Evolutionary conservation across 2,888 invertebrate species (phyloP), one percentile per base, ranked within the genome.

Genomic region (Stenoptilia bipunctidactyla): DNA sequence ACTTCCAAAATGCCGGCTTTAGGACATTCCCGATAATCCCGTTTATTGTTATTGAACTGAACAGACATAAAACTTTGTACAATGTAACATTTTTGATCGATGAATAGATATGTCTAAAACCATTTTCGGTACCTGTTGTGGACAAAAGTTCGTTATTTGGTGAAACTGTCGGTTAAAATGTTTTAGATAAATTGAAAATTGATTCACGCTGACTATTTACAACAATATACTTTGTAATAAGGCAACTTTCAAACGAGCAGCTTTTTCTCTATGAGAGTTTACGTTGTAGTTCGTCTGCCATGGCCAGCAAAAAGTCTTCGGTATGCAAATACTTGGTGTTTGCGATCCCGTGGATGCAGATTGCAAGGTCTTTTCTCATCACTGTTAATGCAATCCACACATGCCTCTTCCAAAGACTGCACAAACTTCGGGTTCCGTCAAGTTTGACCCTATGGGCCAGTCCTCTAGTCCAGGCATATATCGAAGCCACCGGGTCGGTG

Each of bases 341-440:
- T 44, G 89, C 86, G 50, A 93, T 55, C 15, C 95, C 95, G 65
- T 95, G 90, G 61, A 96, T 93, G 61, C 94, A 94, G 45, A 89
- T 92, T 13, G 92, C 93, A 56, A 96, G 84, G 79, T 96, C 95
- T 77, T 95, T 96, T 12, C 95, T 96, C 90, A 94, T 90, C 95
- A 44, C 87, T 82, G 65, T 95, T 91, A 6, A 96, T 90, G 48
- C 91, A 91, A 55, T 92, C 92, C 1, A 95, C 87, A 66, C 95
- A 96, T 0, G 94, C 92, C 69, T 85, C 66, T n/a, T n/a, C n/a
- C n/a, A n/a, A n/a, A n/a, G n/a, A 68, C 80, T 85, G n/a, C 77
- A 86, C 40, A 95, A 75, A 2, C 92, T 92, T 0, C 89, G 87
- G 25, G 92, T 95, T 47, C 84, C 77, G 61, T 96, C 96, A 33